A percentile compares a stretch with the other conserved stretches of the same genome.
Conservation (phyloP, 2,888 invertebrate genomes). For the Poecilus cupreus region DNA sequence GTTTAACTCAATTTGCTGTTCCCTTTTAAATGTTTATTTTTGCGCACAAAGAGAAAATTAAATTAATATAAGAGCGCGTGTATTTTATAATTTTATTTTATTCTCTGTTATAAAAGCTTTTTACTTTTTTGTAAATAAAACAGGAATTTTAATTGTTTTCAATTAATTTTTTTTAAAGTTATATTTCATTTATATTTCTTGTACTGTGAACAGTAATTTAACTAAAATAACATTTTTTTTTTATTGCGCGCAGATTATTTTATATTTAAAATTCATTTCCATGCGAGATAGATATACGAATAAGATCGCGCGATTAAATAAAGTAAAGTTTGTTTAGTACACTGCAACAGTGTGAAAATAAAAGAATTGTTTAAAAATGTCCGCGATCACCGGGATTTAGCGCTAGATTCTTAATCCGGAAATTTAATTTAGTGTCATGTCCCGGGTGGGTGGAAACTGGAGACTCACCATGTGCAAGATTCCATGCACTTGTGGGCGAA, state of each 20-base stretch:
- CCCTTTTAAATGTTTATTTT: too few relatives aligned
- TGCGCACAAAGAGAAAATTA: too few relatives aligned
- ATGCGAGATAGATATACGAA: too few relatives aligned
- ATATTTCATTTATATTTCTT: too few relatives aligned
- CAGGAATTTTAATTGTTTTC: too few relatives aligned
- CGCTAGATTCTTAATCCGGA: background rate
- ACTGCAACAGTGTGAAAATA: background rate
- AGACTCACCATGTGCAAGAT: background rate
- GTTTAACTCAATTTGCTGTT: background rate
- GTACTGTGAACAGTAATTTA: background rate
- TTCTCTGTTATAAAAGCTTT: background rate
- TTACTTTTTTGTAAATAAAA: too few relatives aligned
- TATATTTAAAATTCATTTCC: background rate
- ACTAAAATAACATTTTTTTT: background rate
- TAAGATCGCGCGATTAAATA: too few relatives aligned
- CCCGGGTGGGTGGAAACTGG: background rate
- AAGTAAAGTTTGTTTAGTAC: too few relatives aligned
- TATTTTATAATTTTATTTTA: background rate
- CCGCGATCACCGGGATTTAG: background rate
- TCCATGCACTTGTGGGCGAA: constrained; percentile 62
- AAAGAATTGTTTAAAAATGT: background rate
- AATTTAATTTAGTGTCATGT: constrained; percentile 35
- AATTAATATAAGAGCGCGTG: too few relatives aligned
- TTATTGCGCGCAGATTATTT: background rate
- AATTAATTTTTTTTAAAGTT: too few relatives aligned